These are phyloP conservation scores for Hybognathus amarus DNA, from an alignment of 2,797 vertebrate species.

Conservation along the genomic window DNA sequence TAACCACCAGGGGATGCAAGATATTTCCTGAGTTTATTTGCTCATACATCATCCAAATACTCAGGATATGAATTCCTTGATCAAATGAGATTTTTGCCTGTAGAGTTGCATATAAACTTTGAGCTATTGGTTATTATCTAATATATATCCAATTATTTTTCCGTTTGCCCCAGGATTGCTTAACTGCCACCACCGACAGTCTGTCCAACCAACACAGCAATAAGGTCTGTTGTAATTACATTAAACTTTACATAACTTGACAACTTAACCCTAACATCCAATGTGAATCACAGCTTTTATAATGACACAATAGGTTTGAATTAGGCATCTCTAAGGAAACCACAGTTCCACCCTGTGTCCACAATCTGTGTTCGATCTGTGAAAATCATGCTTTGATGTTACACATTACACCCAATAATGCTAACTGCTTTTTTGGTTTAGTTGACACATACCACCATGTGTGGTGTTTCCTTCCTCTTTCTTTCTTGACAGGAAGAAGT, in stretches of 20 bases:
- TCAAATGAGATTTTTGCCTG: background rate
- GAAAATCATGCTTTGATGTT: background rate
- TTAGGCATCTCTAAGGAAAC: background rate
- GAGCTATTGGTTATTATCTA: background rate
- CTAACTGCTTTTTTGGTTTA: background rate
- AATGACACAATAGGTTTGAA: background rate
- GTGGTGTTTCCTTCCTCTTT: background rate
- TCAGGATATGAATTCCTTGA: background rate
- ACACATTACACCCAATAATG: background rate
- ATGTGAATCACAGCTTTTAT: background rate
- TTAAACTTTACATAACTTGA: background rate
- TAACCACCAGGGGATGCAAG: constrained; percentile 14
- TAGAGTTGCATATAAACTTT: background rate
- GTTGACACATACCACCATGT: background rate
- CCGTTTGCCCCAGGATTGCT: background rate
- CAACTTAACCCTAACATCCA: background rate
- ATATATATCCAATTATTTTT: background rate
- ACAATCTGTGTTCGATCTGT: background rate
- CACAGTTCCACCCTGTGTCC: too few relatives aligned
- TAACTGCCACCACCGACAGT: background rate
- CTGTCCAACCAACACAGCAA: background rate
- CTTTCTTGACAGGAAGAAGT: constrained; percentile 26
- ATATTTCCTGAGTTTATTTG: background rate
- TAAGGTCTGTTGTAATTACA: constrained; percentile 2
- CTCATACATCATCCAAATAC: background rate